Evolutionary conservation across 2,888 invertebrate genomes (phyloP).

Genomic region (Mactromeris polynyma): DNA sequence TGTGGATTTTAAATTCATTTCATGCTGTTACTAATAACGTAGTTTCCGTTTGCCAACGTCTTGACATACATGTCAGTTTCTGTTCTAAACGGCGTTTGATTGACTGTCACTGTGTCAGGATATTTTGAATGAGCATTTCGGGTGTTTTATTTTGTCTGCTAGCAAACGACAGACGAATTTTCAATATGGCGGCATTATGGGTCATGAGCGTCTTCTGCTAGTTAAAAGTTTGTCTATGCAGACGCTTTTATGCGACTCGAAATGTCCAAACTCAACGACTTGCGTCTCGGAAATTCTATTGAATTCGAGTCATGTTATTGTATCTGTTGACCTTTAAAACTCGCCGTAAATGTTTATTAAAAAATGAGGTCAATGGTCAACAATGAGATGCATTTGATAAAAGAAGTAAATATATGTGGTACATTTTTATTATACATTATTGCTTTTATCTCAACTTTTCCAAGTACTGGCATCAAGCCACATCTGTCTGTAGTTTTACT

Average conservation of each 20-base stretch:
- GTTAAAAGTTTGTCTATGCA: conserved; percentile 31
- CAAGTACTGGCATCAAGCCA: no score
- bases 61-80: neutral
- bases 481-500: no score
- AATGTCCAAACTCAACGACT: neutral
- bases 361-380: no score
- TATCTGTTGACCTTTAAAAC: no score
- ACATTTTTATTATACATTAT: no score
- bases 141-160: neutral
- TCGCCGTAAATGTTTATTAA: no score
- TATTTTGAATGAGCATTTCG: neutral
- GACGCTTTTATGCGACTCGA: conserved; percentile 39
- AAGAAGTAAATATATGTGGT: no score
- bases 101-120: neutral
- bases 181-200: conserved; percentile 66
- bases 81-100: neutral
- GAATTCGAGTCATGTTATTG: no score
- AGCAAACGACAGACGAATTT: conserved; percentile 64
- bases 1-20: neutral
- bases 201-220: conserved; percentile 66
- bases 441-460: no score
- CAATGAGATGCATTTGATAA: no score
- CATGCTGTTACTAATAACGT: neutral
- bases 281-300: neutral
- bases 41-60: neutral